Conservation (phyloP, 2,888 invertebrate species). For the Dermolepida albohirtum region DNA sequence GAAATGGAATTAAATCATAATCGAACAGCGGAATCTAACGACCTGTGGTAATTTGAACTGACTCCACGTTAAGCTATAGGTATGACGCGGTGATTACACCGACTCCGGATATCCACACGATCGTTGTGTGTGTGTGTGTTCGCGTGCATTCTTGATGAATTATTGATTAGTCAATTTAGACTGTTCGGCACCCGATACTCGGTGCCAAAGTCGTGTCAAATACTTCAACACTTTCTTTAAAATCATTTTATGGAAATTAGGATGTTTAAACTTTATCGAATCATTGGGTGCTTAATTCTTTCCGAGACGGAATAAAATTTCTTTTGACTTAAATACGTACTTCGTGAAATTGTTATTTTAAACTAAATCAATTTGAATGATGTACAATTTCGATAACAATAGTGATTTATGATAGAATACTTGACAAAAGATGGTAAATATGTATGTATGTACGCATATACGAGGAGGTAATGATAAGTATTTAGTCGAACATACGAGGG, state of each 20-base stretch:
- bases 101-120: constrained; percentile 6
- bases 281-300: neutral
- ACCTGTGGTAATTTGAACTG: constrained; percentile 33
- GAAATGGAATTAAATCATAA: constrained; percentile 40
- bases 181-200: constrained; percentile 43
- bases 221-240: constrained; percentile 4
- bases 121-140: constrained; percentile 30
- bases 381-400: no score
- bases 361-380: no score
- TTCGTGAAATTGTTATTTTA: no score
- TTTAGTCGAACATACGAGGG: no score
- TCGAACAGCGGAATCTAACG: constrained; percentile 31
- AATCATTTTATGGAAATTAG: constrained; percentile 12
- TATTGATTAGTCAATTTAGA: constrained; percentile 52
- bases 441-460: no score
- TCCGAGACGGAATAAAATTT: neutral
- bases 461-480: no score
- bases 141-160: constrained; percentile 52
- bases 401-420: no score
- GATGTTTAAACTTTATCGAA: constrained; percentile 5
- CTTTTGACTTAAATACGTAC: no score
- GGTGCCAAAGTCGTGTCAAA: constrained; percentile 24
- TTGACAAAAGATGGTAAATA: no score
- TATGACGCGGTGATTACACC: constrained; percentile 23
- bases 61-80: constrained; percentile 19